Evolutionary conservation across 2,797 vertebrate species (phyloP).

Genomic region (Scyliorhinus canicula): DNA sequence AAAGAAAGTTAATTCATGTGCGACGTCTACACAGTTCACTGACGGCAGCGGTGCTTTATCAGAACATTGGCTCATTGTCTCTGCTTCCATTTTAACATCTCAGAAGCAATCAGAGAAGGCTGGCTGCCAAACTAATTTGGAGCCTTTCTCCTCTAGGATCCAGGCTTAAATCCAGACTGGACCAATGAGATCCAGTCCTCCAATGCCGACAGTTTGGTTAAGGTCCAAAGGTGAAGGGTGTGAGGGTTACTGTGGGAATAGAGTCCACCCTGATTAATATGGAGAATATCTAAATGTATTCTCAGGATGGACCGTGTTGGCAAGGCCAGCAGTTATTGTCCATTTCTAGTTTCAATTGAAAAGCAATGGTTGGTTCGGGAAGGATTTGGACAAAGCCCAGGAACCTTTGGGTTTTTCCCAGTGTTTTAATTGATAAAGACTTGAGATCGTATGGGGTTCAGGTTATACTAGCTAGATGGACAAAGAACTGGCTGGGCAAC

Average conservation of each 20-base stretch:
- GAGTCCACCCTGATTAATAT: not conserved
- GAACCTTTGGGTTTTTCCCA: no score
- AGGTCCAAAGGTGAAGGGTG: not conserved
- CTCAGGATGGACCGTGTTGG: not conserved
- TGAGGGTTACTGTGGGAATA: not conserved
- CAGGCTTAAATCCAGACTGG: not conserved
- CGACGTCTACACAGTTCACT: not conserved
- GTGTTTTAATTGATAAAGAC: no score
- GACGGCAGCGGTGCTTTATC: not conserved
- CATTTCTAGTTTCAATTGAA: not conserved
- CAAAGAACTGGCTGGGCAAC: no score
- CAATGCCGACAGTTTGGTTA: not conserved
- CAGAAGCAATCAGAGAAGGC: not conserved
- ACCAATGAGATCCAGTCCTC: not conserved
- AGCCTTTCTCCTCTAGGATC: not conserved
- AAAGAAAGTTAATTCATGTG: constrained; percentile 16
- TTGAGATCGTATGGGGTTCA: no score
- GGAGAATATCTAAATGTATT: not conserved
- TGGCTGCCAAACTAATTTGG: not conserved
- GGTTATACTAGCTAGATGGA: no score
- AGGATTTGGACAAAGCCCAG: no score
- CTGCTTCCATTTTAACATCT: not conserved
- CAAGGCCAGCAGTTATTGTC: not conserved
- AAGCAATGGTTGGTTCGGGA: not conserved
- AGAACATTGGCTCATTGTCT: not conserved